Evolutionary conservation across 2,888 invertebrate genomes (phyloP), one percentile per base, ranked within the genome.

Genomic region (Drosophila algonquin): DNA sequence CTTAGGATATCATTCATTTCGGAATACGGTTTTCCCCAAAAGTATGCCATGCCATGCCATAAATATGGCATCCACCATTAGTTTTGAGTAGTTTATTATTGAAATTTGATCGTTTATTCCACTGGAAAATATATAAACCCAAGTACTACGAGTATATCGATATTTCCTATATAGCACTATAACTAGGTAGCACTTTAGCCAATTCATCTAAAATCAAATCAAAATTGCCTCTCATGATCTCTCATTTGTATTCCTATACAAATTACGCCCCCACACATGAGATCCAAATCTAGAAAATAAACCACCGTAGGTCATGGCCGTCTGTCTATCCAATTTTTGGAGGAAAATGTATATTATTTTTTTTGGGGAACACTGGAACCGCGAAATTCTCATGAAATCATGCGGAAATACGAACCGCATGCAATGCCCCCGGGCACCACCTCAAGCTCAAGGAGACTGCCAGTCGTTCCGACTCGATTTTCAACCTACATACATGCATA

Each of bases 331-430:
- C 70, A 61, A 75, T 55, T 74, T 54, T 53, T 24, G 24, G 50
- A 32, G 73, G 54, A 53, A 52, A 53, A 67, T 51, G 56, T 61
- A 50, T 52, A 64, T 21, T 21, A 60, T 59, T 4, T 24, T 0
- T 35, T 14, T 40, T 40, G 7, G 40, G 60, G 64, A 69, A 65
- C 77, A 72, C 79, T 78, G 75, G 81, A 82, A 71, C 76, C n/a
- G 40, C n/a, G 14, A 40, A 40, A 89, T 81, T 88, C 90, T 65
- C 81, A 86, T 79, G 78, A 81, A 88, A 58, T 90, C 86, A 90
- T 79, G 90, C 91, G 90, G 90, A 90, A 90, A 90, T 84, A 51
- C 60, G 53, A 67, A 67, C n/a, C 40, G 6, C 40, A 40, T 27
- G 35, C 60, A 60, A 35, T 46, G 46, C 58, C 32, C 72, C 72